A percentile compares a stretch with the other conserved stretches of the same genome.
Evolutionary conservation across 2,888 invertebrate species (phyloP).

Genomic region (Meliscaeva auricollis): DNA sequence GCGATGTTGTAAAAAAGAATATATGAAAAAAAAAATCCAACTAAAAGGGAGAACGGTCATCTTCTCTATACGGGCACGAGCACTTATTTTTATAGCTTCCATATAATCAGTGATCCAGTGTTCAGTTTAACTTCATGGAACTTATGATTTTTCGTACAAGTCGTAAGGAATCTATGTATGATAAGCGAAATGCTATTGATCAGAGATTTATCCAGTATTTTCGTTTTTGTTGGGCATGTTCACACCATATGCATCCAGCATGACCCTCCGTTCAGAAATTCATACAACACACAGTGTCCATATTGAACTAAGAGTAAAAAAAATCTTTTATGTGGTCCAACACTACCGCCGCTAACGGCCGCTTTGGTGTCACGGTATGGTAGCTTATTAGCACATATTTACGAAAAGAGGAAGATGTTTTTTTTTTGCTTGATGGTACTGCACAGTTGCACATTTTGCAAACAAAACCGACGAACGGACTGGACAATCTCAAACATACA

Average conservation of each 20-base stretch:
- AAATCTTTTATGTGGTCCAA: constrained; percentile 13
- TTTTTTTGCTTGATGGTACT: background rate
- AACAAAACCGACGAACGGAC: background rate
- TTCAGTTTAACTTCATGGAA: background rate
- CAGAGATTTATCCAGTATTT: background rate
- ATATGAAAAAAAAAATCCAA: background rate
- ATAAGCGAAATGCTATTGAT: constrained; percentile 17
- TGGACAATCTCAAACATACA: background rate
- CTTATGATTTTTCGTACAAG: background rate
- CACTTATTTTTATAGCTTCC: constrained; percentile 6
- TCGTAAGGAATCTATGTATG: constrained; percentile 13
- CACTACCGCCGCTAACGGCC: background rate
- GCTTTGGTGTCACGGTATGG: constrained; percentile 3
- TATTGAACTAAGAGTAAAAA: constrained; percentile 2
- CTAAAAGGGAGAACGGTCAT: background rate
- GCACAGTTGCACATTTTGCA: constrained; percentile 16
- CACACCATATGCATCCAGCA: constrained; percentile 20
- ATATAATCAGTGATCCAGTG: constrained; percentile 1
- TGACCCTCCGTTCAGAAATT: background rate
- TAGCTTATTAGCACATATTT: constrained; percentile 31
- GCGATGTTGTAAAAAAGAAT: background rate
- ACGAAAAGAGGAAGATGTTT: constrained; percentile 34
- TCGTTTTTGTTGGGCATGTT: background rate
- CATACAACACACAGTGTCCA: background rate
- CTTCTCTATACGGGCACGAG: background rate